Evolutionary conservation across 2,888 invertebrate species (phyloP), one percentile per base, ranked within the genome.

Genomic region (Cephus pulcher): DNA sequence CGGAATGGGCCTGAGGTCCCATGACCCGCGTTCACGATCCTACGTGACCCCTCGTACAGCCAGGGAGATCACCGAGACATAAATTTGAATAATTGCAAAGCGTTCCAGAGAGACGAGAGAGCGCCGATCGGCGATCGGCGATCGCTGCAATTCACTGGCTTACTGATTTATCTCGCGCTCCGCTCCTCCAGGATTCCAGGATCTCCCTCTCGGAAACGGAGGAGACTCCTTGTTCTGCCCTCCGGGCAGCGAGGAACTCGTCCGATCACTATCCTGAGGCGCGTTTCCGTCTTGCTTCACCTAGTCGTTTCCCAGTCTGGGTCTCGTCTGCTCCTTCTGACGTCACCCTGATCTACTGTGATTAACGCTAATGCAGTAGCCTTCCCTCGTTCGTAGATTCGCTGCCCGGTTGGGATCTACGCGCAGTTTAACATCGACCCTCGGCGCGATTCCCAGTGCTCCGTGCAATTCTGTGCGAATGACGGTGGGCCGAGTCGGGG

Each of bases 341-440:
- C 32, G 40, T 40, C 71, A 71, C 76, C 12, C 74, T 35, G 40
- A 74, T 70, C 73, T 37, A 75, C 23, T 1, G 56, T 30, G 37
- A 56, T 69, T 69, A 69, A 75, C 75, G 78, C 75, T 56, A 77
- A 71, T 73, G 56, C 32, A 37, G 15, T 4, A 32, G 71, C 32
- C n/a, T 71, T 73, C 68, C 74, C 69, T 78, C 80, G 70, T 71
- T 34, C 77, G 37, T 78, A 34, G 34, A 74, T 77, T 76, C 56
- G 69, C 73, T 35, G 56, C 40, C 12, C 35, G 74, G 69, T 71
- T 73, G 80, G 82, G 83, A 83, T 80, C 79, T 82, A 82, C 83
- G 82, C 83, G 75, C 76, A 81, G 81, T 83, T 83, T 80, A 82
- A 83, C 83, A 81, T 75, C 79, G 79, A 68, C 4, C 23, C 2